phyloP scores from a whole-genome alignment of 2,888 invertebrate species.

The Amiota communis region DNA sequence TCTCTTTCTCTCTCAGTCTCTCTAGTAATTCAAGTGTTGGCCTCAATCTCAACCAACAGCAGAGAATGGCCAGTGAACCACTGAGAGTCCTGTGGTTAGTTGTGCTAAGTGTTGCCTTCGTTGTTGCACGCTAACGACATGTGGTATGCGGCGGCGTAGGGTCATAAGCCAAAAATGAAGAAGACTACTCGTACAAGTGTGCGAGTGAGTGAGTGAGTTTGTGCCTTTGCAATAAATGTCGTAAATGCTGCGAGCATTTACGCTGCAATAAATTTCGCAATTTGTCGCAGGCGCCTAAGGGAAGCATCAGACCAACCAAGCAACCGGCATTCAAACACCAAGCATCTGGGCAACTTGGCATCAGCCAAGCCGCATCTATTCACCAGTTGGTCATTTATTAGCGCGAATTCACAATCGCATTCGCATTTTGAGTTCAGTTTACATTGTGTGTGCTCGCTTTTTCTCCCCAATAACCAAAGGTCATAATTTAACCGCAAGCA shows the following conservation, averaged over 20 bases:
- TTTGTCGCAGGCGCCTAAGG: constrained; percentile 27
- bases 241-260: constrained; percentile 29
- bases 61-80: too few relatives aligned
- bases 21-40: too few relatives aligned
- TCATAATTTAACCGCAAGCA: constrained; percentile 23
- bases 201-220: not conserved
- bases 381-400: constrained; percentile 29
- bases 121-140: too few relatives aligned
- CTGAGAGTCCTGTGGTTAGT: too few relatives aligned
- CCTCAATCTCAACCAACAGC: too few relatives aligned
- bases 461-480: not conserved
- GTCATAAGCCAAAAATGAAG: not conserved
- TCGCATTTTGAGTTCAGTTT: not conserved
- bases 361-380: constrained; percentile 16
- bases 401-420: constrained; percentile 1
- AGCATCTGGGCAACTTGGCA: not conserved
- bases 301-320: constrained; percentile 4
- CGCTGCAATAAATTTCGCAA: constrained; percentile 33
- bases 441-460: not conserved
- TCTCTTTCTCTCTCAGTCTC: too few relatives aligned
- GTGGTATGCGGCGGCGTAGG: not conserved
- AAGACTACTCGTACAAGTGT: too few relatives aligned
- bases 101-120: too few relatives aligned
- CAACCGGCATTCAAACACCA: not conserved
- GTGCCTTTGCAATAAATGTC: constrained; percentile 21